phyloP scores from a whole-genome alignment of 2,888 invertebrate genomes.

The Platycnemis pennipes region DNA sequence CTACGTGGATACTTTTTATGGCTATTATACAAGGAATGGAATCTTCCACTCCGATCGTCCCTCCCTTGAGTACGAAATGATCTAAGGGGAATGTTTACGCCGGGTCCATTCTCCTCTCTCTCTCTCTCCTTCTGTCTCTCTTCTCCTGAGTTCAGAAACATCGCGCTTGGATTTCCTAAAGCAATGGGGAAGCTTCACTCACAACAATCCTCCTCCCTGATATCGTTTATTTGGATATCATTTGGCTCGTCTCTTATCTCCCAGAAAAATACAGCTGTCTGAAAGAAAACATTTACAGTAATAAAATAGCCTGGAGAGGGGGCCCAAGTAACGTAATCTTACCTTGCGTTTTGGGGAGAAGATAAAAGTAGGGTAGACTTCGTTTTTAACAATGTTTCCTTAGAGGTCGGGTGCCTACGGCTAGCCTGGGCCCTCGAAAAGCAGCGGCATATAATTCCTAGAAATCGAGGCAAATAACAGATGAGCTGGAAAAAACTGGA shows the following conservation, averaged over 20 bases:
- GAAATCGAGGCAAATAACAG: neutral
- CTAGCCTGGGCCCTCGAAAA: neutral
- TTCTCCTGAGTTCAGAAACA: neutral
- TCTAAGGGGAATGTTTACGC: neutral
- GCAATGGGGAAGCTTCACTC: neutral
- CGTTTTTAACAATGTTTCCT: neutral
- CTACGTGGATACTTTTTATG: slow-evolving; percentile 1
- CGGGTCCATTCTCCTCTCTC: neutral
- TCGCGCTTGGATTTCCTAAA: neutral
- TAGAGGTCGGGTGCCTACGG: neutral
- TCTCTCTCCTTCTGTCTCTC: neutral
- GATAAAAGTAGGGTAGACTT: neutral
- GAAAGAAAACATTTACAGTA: neutral
- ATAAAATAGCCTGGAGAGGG: neutral
- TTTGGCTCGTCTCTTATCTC: neutral
- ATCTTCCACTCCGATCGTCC: neutral
- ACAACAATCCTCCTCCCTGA: neutral
- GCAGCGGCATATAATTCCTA: neutral
- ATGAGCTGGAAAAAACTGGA: neutral
- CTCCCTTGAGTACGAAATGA: neutral
- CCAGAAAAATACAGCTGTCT: neutral
- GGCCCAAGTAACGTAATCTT: neutral
- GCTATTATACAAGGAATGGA: neutral
- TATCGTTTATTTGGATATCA: neutral
- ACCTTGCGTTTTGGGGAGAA: neutral